Evolutionary conservation across 2,888 invertebrate species (phyloP).

Genomic region (Athalia circularis): DNA sequence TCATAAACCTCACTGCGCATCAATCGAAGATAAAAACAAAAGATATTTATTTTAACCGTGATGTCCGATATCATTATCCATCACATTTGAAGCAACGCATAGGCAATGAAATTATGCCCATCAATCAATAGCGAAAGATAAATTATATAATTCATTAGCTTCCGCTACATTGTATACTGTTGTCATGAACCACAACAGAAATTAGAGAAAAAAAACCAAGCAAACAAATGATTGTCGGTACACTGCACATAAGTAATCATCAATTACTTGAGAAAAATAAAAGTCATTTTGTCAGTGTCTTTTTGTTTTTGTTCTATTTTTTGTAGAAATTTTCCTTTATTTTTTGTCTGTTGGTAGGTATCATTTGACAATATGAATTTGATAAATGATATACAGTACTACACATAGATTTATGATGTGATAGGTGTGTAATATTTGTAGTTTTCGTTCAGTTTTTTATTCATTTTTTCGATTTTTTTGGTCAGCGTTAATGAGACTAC

Average conservation of each 20-base stretch:
- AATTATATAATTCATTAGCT: too few species aligned
- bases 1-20: too few species aligned
- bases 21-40: too few species aligned
- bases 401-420: too few species aligned
- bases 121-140: too few species aligned
- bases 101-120: too few species aligned
- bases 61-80: too few species aligned
- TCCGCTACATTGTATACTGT: too few species aligned
- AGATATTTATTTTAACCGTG: too few species aligned
- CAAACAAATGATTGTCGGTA: conserved; percentile 45
- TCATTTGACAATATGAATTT: conserved; percentile 3
- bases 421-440: conserved; percentile 35
- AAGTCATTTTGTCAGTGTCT: neutral
- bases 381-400: neutral
- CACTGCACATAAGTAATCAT: conserved; percentile 45
- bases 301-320: neutral
- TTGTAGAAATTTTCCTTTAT: neutral
- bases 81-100: too few species aligned
- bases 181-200: too few species aligned
- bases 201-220: neutral
- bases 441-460: neutral
- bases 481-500: neutral
- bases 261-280: neutral
- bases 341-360: conserved; percentile 1
- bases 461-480: neutral